Percentiles rank a stretch among this genome's conserved stretches.
Evolutionary conservation across 37 sponge, comb jelly and placozoan genomes (phyloP).

Genomic region (Oopsacas minuta): DNA sequence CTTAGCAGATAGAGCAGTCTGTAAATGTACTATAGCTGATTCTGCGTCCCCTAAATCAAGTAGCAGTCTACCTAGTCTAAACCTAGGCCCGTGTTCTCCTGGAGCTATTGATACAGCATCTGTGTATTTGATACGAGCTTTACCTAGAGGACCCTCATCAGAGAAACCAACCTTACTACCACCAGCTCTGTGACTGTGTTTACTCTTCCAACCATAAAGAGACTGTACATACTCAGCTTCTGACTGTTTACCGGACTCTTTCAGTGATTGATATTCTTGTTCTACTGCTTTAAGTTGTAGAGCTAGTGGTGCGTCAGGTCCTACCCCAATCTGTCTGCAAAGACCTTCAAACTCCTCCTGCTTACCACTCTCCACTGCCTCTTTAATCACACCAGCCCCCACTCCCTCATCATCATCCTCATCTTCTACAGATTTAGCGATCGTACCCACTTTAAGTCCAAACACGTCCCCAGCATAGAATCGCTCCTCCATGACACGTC

Average conservation of each 20-base stretch:
- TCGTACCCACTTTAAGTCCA: slow-evolving; percentile 43
- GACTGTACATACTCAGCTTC: slow-evolving; percentile 83
- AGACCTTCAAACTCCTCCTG: slow-evolving; percentile 87
- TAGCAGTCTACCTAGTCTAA: slow-evolving; percentile 59
- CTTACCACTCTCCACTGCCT: slow-evolving; percentile 50
- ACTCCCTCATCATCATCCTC: slow-evolving; percentile 35
- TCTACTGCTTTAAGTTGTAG: slow-evolving; percentile 88
- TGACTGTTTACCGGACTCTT: slow-evolving; percentile 57
- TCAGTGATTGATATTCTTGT: slow-evolving; percentile 72
- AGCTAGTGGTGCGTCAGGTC: slow-evolving; percentile 44
- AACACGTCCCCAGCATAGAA: slow-evolving; percentile 61
- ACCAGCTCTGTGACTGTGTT: slow-evolving; percentile 22
- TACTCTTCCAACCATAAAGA: slow-evolving; percentile 86
- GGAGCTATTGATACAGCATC: slow-evolving; percentile 53
- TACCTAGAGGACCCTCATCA: slow-evolving; percentile 51
- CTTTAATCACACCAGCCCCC: slow-evolving; percentile 32
- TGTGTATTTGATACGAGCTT: slow-evolving; percentile 54
- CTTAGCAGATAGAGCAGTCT: slow-evolving; percentile 45
- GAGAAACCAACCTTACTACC: background rate
- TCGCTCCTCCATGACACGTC: slow-evolving; percentile 72
- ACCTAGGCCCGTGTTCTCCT: slow-evolving; percentile 39
- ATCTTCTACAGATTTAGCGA: slow-evolving; percentile 7
- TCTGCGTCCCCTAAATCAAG: slow-evolving; percentile 48
- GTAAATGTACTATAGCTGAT: slow-evolving; percentile 48
- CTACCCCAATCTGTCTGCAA: slow-evolving; percentile 74